Evolutionary conservation across 2,113 vertebrate species (phyloP), one percentile per base, ranked within the genome.

Genomic region (Aspidoscelis tigris): DNA sequence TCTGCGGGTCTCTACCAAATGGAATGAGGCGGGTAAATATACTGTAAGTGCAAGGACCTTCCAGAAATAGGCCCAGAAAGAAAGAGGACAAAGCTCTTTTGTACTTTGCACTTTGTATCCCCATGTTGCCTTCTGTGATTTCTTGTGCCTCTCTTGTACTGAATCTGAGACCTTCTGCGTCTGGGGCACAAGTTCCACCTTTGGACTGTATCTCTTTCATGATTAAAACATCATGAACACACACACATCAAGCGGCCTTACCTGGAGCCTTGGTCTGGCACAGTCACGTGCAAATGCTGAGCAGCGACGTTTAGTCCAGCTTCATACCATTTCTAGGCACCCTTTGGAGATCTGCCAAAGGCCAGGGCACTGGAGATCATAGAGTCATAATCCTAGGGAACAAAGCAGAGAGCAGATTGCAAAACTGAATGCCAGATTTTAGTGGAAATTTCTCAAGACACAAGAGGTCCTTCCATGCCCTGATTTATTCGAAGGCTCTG

Each of bases 301-400:
- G 66, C 75, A 78, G 75, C n/a, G 65, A 61, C 66, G n/a, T 4
- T 24, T 72, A 84, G 18, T 22, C 58, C 76, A 47, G 76, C 39
- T 84, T 84, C 69, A 78, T 76, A 44, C 53, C 83, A 78, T 84
- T 7, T 47, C 26, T 84, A 47, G 39, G n/a, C 53, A 71, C 41
- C 39, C 3, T 26, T 3, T 55, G 26, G 1, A 61, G 58, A 0
- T 0, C 53, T 21, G 44, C 69, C 64, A 65, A 70, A 72, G 26
- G 68, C n/a, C 55, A 78, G 75, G 18, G 50, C 53, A 39, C 68
- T 11, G 20, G 4, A 64, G 68, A 71, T 61, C 83, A 83, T 24
- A 78, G 69, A 78, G 83, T 68, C 76, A 72, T 78, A n/a, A 7
- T 78, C 76, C 76, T 84, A 61, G 43, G 68, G 7, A 72, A 24